Evolutionary conservation across 1,140 invertebrate genomes (phyloP), one percentile per base, ranked within the genome.

Genomic region (Nasonia giraulti): DNA sequence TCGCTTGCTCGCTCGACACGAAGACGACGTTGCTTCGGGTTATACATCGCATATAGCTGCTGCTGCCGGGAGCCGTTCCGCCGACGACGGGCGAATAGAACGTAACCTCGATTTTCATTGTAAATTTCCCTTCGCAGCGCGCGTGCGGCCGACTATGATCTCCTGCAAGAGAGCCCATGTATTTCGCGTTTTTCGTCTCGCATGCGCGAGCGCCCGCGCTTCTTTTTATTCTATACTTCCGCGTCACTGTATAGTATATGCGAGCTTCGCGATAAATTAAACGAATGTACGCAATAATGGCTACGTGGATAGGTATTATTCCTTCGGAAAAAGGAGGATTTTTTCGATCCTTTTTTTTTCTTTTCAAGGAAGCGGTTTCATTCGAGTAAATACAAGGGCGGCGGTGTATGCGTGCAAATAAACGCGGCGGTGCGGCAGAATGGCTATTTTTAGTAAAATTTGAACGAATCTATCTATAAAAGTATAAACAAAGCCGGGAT

Each of bases 201-300:
- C 71, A 17, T 71, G 68, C 73, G 27, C 17, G 73, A 5, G 55
- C 55, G 55, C 55, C 27, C 27, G 27, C n/a, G 1, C 27, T 47
- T 71, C 66, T 73, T 80, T 80, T 80, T 73, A 71, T 80, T 80
- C 20, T 12, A 27, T 27, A n/a, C 8, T 68, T 20, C 20, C 20
- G 20, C 27, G 27, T 8, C 7, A 27, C 33, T 47, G 1, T 31
- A 5, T 44, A 44, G 27, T 44, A 20, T 14, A 3, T 14, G n/a
- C 55, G 0, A 2, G 55, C 55, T 62, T 2, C 55, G 50, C 44
- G 80, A 82, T 82, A 82, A 82, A 82, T 82, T 73, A 62, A 82
- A 74, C 27, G 71, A 82, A 73, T 74, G 71, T 62, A 62, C 27
- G n/a, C 17, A 74, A 50, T 62, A 82, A 80, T 44, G 31, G 62